Base-by-base conservation (phyloP, 92 coral and sea anemone genomes). In the Phenganax stokvisi region DNA sequence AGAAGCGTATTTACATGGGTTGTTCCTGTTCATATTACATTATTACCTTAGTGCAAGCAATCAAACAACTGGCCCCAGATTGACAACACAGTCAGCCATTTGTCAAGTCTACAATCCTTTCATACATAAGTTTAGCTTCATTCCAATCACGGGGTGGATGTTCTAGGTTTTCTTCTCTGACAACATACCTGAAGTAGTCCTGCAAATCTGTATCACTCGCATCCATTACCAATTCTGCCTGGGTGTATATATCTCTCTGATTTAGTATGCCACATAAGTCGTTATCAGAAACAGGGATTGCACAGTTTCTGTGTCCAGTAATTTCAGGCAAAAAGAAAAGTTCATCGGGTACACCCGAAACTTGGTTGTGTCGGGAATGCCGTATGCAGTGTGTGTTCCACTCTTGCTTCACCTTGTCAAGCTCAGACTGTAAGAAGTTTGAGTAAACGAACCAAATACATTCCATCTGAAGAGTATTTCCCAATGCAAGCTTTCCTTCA, bases 321-420 rank as follows among this genome's bases (percentile, higher is more conserved):
- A 73, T 56, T 9, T 80, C 58, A 70, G 88, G 86, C 67, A 80
- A 64, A 81, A 79, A 80, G 70, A 51, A 87, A 51, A 87, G 81
- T 51, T 87, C 84, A 73, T 81, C 79, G 10, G 90, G 88, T 2
- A 87, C 47, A 68, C 90, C 90, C 72, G 85, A 29, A 51, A 84
- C 87, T 71, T 84, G 64, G 30, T 28, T 25, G 71, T 84, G 87
- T 54, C 88, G 68, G 79, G 85, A 87, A 71, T 79, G 58, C 29
- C 87, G 71, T 16, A 87, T 84, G 74, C 65, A 53, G 63, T 84
- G 87, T 53, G 58, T 76, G 57, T 84, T 84, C 85, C 82, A 87
- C 54, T 83, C 83, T 16, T 77, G 84, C 66, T 78, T 84, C 74
- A 87, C 81, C 71, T 87, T 79, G 66, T 84, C 89, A 9, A 80